These are phyloP conservation scores for Cheilosia urbana DNA, from an alignment of 2,888 invertebrate genomes.

Conservation along the genomic window DNA sequence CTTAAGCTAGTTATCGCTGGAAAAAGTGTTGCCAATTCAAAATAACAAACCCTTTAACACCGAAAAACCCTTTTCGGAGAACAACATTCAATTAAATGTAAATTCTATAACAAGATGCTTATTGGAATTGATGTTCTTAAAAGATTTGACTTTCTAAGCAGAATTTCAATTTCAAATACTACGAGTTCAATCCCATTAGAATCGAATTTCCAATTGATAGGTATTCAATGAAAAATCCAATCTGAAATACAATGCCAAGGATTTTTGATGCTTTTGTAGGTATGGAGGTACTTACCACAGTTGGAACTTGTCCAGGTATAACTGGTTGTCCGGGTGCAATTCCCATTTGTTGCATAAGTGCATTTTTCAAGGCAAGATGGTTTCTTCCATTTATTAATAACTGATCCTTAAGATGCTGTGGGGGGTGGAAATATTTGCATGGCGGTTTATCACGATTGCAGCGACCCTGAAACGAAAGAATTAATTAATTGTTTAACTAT, in stretches of 20 bases:
- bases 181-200: conserved; percentile 39
- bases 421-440: conserved; percentile 99
- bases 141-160: conserved; percentile 10
- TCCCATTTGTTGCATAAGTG: conserved; percentile 98
- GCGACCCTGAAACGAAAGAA: conserved; percentile 92
- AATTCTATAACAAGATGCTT: background rate
- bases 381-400: conserved; percentile 99
- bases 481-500: background rate
- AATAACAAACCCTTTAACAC: no score
- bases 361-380: conserved; percentile 99
- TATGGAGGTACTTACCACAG: conserved; percentile 90
- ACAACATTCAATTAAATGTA: no score
- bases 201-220: conserved; percentile 29
- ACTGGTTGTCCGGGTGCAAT: conserved; percentile 95
- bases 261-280: background rate
- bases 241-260: conserved; percentile 24
- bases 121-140: background rate
- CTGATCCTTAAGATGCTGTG: conserved; percentile 99
- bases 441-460: conserved; percentile 99
- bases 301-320: conserved; percentile 95
- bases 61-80: no score
- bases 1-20: no score
- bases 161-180: conserved; percentile 26
- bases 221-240: conserved; percentile 27
- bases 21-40: no score